A percentile compares a stretch with the other conserved stretches of the same genome.
phyloP scores from a whole-genome alignment of 1,140 invertebrate genomes.

The Megalonaias nervosa region DNA sequence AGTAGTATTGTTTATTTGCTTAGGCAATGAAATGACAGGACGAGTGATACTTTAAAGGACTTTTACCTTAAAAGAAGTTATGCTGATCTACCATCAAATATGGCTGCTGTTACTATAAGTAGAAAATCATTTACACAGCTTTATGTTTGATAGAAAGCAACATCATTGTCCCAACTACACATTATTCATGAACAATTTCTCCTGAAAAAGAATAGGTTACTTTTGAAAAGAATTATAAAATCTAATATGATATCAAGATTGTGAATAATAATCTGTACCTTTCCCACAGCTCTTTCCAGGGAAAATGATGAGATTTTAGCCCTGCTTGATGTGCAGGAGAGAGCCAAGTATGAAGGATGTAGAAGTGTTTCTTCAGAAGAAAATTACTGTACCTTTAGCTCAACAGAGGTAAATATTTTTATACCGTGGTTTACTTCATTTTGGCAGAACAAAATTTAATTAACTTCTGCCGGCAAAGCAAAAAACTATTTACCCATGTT shows the following conservation, averaged over 20 bases:
- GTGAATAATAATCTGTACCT: neutral
- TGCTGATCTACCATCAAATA: too few relatives aligned
- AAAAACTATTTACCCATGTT: neutral
- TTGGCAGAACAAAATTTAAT: neutral
- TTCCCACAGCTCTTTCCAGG: constrained; percentile 48
- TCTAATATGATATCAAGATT: neutral
- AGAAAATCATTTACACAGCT: too few relatives aligned
- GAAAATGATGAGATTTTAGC: constrained; percentile 68
- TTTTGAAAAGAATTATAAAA: neutral
- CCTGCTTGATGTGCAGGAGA: constrained; percentile 64
- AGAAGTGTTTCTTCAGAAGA: constrained; percentile 54
- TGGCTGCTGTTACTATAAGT: too few relatives aligned
- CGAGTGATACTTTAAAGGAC: neutral
- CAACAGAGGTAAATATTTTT: constrained; percentile 54
- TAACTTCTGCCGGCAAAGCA: neutral
- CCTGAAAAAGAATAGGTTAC: neutral
- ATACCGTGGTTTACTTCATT: neutral
- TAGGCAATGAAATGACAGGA: neutral
- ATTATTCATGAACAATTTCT: neutral
- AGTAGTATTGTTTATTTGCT: neutral
- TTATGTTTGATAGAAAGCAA: neutral
- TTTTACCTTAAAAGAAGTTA: too few relatives aligned
- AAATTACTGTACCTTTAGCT: constrained; percentile 58
- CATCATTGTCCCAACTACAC: neutral
- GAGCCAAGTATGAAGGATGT: constrained; percentile 55